Percentiles rank a stretch among this genome's conserved stretches.
Conservation (phyloP, 2,888 invertebrate genomes). For the Rhamphomyia laevipes region DNA sequence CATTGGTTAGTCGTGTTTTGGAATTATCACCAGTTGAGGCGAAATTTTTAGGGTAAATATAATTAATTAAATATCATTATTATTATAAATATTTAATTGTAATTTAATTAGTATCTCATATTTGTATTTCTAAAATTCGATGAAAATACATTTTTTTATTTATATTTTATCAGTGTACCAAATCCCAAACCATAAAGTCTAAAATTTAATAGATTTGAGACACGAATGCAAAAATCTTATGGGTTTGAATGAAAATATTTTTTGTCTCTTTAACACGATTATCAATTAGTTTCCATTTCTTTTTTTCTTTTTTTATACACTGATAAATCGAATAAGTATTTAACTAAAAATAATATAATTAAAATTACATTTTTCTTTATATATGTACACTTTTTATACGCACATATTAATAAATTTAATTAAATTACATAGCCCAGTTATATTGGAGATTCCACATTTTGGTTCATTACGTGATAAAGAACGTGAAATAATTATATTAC, state of each 20-base stretch:
- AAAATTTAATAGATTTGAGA: too few species aligned
- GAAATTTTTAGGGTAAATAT: conserved; percentile 82
- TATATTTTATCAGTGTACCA: background rate
- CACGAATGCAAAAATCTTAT: too few species aligned
- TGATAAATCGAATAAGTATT: background rate
- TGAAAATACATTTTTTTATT: background rate
- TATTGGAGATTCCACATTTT: conserved; percentile 95
- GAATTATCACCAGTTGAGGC: conserved; percentile 94
- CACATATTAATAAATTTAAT: too few species aligned
- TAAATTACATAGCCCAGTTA: conserved; percentile 56
- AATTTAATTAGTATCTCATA: background rate
- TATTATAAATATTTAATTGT: background rate
- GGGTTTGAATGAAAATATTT: too few species aligned
- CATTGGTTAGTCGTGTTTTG: conserved; percentile 83
- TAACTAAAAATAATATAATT: too few species aligned
- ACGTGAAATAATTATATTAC: conserved; percentile 88
- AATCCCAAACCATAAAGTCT: background rate
- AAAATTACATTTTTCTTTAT: too few species aligned
- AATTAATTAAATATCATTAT: conserved; percentile 3
- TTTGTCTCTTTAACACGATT: too few species aligned
- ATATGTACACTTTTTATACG: too few species aligned
- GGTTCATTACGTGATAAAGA: conserved; percentile 88
- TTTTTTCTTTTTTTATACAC: background rate
- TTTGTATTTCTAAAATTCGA: too few species aligned
- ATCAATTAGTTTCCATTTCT: background rate